These are phyloP conservation scores for Drosophila monieri DNA, from an alignment of 2,888 invertebrate species.

Conservation along the genomic window DNA sequence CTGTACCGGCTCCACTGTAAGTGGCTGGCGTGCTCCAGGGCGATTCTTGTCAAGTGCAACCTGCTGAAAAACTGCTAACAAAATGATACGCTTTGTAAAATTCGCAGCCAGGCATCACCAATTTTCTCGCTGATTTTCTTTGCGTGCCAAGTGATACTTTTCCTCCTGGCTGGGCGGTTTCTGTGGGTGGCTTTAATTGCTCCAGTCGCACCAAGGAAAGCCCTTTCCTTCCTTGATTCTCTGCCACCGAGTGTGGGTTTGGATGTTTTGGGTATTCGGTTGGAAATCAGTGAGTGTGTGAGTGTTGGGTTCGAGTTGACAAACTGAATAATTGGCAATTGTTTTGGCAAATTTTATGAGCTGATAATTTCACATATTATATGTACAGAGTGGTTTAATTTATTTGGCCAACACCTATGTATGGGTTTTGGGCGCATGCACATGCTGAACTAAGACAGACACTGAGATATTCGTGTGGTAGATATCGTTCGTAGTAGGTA, in stretches of 20 bases:
- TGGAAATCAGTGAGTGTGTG: conserved; percentile 12
- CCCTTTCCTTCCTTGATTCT: conserved; percentile 30
- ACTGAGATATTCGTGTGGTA: conserved; percentile 25
- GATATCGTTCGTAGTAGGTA: conserved; percentile 16
- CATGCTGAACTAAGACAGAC: conserved; percentile 62
- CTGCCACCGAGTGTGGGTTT: neutral
- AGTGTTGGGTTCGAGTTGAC: conserved; percentile 58
- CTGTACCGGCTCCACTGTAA: conserved; percentile 15
- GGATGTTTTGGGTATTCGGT: conserved; percentile 13
- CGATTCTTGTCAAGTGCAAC: conserved; percentile 73
- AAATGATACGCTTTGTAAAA: conserved; percentile 80
- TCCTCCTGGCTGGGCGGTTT: conserved; percentile 29
- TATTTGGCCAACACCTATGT: conserved; percentile 54
- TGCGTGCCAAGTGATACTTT: conserved; percentile 79
- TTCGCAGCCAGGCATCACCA: conserved; percentile 57
- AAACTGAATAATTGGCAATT: conserved; percentile 79
- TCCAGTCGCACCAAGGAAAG: conserved; percentile 51
- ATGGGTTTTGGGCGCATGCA: conserved; percentile 61
- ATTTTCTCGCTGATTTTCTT: conserved; percentile 76
- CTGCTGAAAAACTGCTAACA: conserved; percentile 79
- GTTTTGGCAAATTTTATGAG: conserved; percentile 72
- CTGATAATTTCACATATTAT: conserved; percentile 76
- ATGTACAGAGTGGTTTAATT: conserved; percentile 52
- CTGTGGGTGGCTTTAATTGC: conserved; percentile 63
- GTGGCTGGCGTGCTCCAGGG: conserved; percentile 58